phyloP scores from a whole-genome alignment of 1,140 invertebrate species.

The Macrobrachium nipponense region DNA sequence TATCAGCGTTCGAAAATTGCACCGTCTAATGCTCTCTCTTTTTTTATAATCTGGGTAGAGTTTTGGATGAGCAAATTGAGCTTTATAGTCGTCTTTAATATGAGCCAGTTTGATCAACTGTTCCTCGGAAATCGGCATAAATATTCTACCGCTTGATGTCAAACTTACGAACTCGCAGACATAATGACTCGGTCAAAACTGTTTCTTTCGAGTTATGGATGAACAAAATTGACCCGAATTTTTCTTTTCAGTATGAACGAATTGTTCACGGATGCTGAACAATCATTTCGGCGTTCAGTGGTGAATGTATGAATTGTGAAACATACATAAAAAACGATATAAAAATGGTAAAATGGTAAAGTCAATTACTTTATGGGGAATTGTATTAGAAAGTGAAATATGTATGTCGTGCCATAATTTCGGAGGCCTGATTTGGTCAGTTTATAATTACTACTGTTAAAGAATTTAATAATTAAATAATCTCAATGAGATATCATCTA shows the following conservation, averaged over 20 bases:
- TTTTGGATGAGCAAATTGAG: too few relatives aligned
- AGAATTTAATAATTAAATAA: neutral
- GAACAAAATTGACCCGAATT: neutral
- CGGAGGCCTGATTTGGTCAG: neutral
- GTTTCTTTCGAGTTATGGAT: constrained; percentile 1
- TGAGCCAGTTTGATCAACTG: too few relatives aligned
- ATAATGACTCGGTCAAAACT: neutral
- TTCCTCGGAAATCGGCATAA: too few relatives aligned
- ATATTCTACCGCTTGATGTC: too few relatives aligned
- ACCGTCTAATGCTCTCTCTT: too few relatives aligned
- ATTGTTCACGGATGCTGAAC: too few relatives aligned
- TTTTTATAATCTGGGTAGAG: too few relatives aligned
- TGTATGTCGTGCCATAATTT: neutral
- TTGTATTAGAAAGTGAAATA: neutral
- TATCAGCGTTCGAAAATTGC: too few relatives aligned
- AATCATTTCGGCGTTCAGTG: neutral
- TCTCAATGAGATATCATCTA: neutral
- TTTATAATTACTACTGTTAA: neutral
- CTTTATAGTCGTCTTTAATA: too few relatives aligned
- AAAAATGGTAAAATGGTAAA: too few relatives aligned
- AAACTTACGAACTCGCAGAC: too few relatives aligned
- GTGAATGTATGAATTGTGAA: neutral
- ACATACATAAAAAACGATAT: neutral
- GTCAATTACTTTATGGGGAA: too few relatives aligned
- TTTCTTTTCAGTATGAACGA: neutral